phyloP scores from a whole-genome alignment of 2,888 invertebrate genomes.

The Microctonus aethiopoides region DNA sequence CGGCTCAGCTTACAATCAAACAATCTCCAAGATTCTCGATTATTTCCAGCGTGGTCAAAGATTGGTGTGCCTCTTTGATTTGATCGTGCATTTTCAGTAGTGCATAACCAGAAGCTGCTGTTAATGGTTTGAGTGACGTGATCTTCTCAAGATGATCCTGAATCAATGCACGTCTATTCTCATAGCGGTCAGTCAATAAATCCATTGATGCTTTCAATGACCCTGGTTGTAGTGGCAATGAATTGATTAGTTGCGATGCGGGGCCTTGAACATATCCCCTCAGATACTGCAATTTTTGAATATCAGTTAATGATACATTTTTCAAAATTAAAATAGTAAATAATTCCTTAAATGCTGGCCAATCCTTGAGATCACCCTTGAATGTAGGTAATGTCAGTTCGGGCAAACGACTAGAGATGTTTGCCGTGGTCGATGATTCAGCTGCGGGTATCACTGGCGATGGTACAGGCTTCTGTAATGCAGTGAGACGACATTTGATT shows the following conservation, averaged over 20 bases:
- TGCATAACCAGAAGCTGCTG: too few species aligned
- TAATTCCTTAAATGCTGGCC: neutral
- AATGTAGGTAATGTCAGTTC: neutral
- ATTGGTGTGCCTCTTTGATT: too few species aligned
- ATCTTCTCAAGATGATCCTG: neutral
- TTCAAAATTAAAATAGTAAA: neutral
- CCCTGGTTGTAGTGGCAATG: neutral
- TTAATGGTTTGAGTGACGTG: too few species aligned
- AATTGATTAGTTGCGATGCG: neutral
- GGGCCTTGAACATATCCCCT: neutral
- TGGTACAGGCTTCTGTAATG: neutral
- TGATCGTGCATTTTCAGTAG: too few species aligned
- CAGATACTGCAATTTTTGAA: neutral
- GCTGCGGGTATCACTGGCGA: too few species aligned
- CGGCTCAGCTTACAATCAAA: too few species aligned
- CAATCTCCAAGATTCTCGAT: too few species aligned
- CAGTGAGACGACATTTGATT: neutral
- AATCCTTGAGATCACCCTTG: neutral
- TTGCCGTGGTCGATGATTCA: neutral
- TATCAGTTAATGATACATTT: neutral
- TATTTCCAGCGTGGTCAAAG: too few species aligned
- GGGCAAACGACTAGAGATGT: neutral
- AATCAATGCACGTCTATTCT: neutral
- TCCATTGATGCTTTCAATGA: neutral
- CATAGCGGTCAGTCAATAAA: neutral